These are phyloP conservation scores for Sphenopsis melanotis DNA, from an alignment of 2,797 vertebrate genomes.

Conservation along the genomic window DNA sequence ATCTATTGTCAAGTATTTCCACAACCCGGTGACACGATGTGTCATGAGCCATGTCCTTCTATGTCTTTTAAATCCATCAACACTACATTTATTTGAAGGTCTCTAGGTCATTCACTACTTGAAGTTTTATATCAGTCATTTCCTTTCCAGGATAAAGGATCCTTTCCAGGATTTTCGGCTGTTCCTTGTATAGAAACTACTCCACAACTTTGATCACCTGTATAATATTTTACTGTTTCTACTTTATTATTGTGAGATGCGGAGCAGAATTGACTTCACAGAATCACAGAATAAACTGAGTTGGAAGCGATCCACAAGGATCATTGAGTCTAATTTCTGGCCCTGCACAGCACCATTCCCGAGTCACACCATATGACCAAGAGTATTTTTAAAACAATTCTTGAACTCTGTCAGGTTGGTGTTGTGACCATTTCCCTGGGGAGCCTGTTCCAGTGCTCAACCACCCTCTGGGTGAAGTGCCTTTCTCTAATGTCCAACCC, in stretches of 20 bases:
- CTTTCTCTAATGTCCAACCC: neutral
- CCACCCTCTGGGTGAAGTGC: accelerated
- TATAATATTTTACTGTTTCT: neutral
- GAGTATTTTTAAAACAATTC: neutral
- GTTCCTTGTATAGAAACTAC: neutral
- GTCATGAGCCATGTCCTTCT: neutral
- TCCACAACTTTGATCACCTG: neutral
- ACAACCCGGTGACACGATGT: neutral
- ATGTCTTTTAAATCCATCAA: neutral
- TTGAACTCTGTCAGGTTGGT: neutral
- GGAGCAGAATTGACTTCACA: neutral
- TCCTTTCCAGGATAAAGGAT: neutral
- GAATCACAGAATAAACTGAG: neutral
- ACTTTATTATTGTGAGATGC: neutral
- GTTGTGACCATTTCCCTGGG: neutral
- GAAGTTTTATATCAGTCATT: neutral
- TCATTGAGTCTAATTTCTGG: accelerated
- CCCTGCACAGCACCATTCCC: neutral
- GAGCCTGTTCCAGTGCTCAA: neutral
- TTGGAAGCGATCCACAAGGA: neutral
- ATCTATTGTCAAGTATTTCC: neutral
- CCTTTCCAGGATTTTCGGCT: neutral
- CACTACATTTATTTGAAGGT: neutral
- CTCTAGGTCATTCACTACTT: neutral
- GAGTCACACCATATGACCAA: neutral